These are phyloP conservation scores for Xestia ashworthii DNA, from an alignment of 2,888 invertebrate genomes.

Conservation along the genomic window DNA sequence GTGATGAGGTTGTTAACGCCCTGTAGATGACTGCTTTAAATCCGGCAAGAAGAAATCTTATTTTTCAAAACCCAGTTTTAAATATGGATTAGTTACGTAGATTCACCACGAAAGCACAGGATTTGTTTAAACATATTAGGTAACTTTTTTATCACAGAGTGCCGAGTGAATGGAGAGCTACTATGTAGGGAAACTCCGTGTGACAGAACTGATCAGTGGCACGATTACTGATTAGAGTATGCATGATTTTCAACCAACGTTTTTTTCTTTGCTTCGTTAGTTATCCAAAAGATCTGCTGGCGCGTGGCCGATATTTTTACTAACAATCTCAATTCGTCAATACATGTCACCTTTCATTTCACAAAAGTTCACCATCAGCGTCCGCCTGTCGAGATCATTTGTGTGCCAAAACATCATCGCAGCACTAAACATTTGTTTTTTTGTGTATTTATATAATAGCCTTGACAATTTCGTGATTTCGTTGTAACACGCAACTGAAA, in stretches of 20 bases:
- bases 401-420: background rate
- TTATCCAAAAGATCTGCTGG: background rate
- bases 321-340: background rate
- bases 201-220: background rate
- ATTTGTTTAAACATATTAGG: background rate
- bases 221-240: background rate
- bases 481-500: too few species aligned
- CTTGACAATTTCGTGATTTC: too few species aligned
- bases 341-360: background rate
- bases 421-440: background rate
- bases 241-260: background rate
- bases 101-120: background rate
- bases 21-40: background rate
- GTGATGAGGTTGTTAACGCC: too few species aligned
- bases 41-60: background rate
- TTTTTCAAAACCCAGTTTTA: conserved; percentile 40
- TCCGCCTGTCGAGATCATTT: background rate
- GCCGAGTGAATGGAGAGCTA: conserved; percentile 13
- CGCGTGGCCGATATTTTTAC: background rate
- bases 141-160: conserved; percentile 14
- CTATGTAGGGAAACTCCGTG: too few species aligned
- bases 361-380: background rate
- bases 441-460: too few species aligned
- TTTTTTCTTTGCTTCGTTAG: background rate
- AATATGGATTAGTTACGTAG: background rate